These are phyloP conservation scores for Uloborus diversus DNA, from an alignment of 1,140 invertebrate genomes.

Conservation along the genomic window DNA sequence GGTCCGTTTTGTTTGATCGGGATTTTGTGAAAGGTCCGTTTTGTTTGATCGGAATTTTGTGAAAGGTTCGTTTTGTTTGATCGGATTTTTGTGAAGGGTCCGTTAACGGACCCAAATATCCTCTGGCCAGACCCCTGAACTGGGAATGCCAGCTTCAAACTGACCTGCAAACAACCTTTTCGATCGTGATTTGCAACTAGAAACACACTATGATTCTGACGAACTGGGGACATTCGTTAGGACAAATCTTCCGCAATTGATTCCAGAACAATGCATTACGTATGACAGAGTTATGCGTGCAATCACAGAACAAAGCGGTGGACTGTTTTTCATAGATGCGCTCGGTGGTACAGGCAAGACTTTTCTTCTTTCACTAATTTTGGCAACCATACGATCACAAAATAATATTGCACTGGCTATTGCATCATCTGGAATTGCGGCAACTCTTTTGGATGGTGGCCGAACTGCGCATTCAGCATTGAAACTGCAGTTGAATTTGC, in stretches of 20 bases:
- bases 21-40: no score
- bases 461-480: constrained; percentile 69
- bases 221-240: not conserved
- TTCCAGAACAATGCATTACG: constrained; percentile 7
- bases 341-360: constrained; percentile 14
- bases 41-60: no score
- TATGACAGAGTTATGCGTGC: constrained; percentile 16
- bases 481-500: constrained; percentile 64
- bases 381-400: constrained; percentile 56
- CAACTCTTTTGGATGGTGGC: constrained; percentile 66
- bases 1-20: no score
- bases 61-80: no score
- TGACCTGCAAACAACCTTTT: not conserved
- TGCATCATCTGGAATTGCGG: constrained; percentile 58
- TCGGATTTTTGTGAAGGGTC: no score
- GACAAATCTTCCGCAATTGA: constrained; percentile 11
- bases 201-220: not conserved
- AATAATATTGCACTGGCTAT: constrained; percentile 54
- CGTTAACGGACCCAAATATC: no score
- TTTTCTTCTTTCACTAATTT: constrained; percentile 48
- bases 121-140: no score
- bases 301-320: not conserved
- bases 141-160: not conserved
- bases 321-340: constrained; percentile 20
- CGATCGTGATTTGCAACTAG: not conserved